These are phyloP conservation scores for Chrysopilus asiliformis DNA, from an alignment of 2,888 invertebrate species.

Conservation along the genomic window DNA sequence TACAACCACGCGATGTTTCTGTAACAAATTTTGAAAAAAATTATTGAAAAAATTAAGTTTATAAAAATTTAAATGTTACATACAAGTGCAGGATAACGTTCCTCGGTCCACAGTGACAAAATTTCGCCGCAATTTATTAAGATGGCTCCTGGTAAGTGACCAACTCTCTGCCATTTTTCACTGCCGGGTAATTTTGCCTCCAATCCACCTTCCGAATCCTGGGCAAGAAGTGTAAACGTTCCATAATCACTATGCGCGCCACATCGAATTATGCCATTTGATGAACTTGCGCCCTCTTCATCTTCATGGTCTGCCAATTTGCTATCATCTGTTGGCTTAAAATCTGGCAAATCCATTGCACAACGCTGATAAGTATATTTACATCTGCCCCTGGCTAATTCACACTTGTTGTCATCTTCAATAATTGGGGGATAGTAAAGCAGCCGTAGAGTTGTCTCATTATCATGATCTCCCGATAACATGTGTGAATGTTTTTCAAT, in stretches of 20 bases:
- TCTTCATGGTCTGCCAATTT: constrained; percentile 14
- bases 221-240: constrained; percentile 57
- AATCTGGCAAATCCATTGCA: constrained; percentile 29
- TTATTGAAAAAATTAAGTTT: constrained; percentile 3
- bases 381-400: constrained; percentile 34
- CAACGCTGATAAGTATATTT: constrained; percentile 36
- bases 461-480: constrained; percentile 46
- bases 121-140: constrained; percentile 63
- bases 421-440: constrained; percentile 59
- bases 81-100: constrained; percentile 54
- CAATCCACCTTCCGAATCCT: constrained; percentile 64
- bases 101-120: constrained; percentile 59
- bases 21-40: constrained; percentile 15
- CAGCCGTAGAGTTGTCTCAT: constrained; percentile 53
- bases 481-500: constrained; percentile 52
- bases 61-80: constrained; percentile 21
- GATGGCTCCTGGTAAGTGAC: constrained; percentile 62
- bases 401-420: constrained; percentile 43
- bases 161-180: constrained; percentile 58
- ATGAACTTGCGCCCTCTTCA: constrained; percentile 18
- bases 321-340: constrained; percentile 23
- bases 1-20: constrained; percentile 60
- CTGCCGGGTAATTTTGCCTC: constrained; percentile 46
- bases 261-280: constrained; percentile 26
- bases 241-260: constrained; percentile 65